These are phyloP conservation scores for Apis florea DNA, from an alignment of 1,140 invertebrate species.

Conservation along the genomic window DNA sequence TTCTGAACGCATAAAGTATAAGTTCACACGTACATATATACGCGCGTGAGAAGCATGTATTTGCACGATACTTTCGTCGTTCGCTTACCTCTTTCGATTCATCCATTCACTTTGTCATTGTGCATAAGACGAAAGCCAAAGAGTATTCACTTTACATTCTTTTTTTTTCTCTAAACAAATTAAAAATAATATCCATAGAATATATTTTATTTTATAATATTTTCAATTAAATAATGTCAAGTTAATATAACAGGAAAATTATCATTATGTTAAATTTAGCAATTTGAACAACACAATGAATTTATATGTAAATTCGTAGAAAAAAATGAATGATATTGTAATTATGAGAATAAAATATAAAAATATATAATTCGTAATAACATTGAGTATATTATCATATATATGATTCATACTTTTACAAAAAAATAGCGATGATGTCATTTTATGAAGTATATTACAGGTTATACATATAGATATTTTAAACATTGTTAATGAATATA, in stretches of 20 bases:
- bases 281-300: neutral
- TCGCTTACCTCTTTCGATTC: conserved; percentile 30
- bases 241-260: neutral
- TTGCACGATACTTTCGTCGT: conserved; percentile 36
- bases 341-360: neutral
- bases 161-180: conserved; percentile 14
- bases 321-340: neutral
- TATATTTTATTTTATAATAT: neutral
- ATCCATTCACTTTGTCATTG: conserved; percentile 47
- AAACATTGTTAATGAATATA: neutral
- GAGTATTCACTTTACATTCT: conserved; percentile 20
- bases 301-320: neutral
- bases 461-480: neutral
- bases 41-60: conserved; percentile 23
- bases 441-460: neutral
- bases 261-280: neutral
- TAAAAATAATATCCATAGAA: neutral
- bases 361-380: conserved; percentile 21
- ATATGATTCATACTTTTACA: conserved; percentile 41
- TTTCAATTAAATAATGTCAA: neutral
- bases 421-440: conserved; percentile 59
- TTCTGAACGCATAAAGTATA: conserved; percentile 25
- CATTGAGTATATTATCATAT: conserved; percentile 36
- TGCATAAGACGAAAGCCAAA: conserved; percentile 31
- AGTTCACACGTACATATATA: neutral